A percentile compares a stretch with the other conserved stretches of the same genome.
These are phyloP conservation scores for Syrmaticus mikado DNA, from an alignment of 2,113 vertebrate genomes.

Conservation along the genomic window DNA sequence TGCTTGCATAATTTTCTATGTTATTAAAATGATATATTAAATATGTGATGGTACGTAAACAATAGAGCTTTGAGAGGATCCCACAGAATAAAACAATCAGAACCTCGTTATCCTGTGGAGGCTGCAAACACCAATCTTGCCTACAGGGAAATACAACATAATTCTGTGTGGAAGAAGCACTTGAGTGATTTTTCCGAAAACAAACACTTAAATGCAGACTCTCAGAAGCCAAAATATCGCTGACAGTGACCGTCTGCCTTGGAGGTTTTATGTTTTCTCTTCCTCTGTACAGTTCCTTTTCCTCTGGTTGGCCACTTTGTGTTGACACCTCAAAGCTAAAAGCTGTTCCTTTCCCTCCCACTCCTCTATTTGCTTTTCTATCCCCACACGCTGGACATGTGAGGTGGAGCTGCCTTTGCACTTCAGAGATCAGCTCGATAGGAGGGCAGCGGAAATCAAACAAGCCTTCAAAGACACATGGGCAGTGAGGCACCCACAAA, in stretches of 20 bases:
- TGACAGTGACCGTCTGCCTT: neutral
- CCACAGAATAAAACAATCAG: neutral
- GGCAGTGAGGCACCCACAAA: conserved; percentile 50
- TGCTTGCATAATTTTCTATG: neutral
- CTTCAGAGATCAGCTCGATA: conserved; percentile 57
- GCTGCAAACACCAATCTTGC: neutral
- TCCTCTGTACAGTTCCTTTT: neutral
- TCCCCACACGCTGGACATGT: neutral
- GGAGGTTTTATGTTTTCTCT: conserved; percentile 2
- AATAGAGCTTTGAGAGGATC: neutral
- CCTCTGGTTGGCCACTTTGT: neutral
- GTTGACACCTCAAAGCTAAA: conserved; percentile 26
- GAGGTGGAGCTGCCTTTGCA: conserved; percentile 35
- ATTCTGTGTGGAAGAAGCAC: neutral
- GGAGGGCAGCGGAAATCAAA: conserved; percentile 66
- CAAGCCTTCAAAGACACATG: conserved; percentile 53
- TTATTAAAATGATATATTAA: neutral
- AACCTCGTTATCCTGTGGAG: neutral
- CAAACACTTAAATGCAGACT: neutral
- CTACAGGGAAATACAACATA: neutral
- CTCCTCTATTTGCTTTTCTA: conserved; percentile 55
- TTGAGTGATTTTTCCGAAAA: neutral
- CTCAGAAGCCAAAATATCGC: neutral
- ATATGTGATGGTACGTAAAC: neutral
- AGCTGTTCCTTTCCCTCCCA: neutral